A percentile compares a stretch with the other conserved stretches of the same genome.
phyloP scores from a whole-genome alignment of 2,888 invertebrate genomes.

The Minunthozetes semirufus region DNA sequence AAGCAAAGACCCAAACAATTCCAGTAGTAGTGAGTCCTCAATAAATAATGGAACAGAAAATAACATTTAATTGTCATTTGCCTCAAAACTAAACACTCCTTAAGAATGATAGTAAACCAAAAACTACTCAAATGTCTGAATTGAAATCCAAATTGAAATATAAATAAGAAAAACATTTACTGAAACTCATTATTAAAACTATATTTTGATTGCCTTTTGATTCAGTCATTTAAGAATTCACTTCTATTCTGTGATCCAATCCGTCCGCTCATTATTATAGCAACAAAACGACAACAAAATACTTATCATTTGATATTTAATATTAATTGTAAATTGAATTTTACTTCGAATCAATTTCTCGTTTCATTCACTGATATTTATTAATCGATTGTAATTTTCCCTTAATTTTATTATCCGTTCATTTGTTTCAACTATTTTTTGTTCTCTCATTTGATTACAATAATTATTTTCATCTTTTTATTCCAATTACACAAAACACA shows the following conservation, averaged over 20 bases:
- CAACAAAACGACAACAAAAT: conserved; percentile 9
- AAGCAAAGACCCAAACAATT: conserved; percentile 29
- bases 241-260: conserved; percentile 20
- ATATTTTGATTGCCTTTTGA: neutral
- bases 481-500: neutral
- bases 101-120: neutral
- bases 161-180: neutral
- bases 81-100: neutral
- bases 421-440: neutral
- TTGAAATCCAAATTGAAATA: neutral
- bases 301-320: neutral
- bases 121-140: neutral
- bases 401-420: neutral
- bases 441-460: neutral
- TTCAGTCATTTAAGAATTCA: neutral
- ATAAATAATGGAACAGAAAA: conserved; percentile 21
- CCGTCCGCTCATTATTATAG: conserved; percentile 24
- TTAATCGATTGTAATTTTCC: conserved; percentile 13
- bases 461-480: neutral
- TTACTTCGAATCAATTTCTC: neutral
- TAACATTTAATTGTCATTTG: neutral
- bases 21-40: conserved; percentile 23
- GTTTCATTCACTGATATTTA: neutral
- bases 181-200: neutral
- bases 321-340: neutral